These are phyloP conservation scores for Sceloporus undulatus DNA, from an alignment of 2,113 vertebrate genomes.

Conservation along the genomic window DNA sequence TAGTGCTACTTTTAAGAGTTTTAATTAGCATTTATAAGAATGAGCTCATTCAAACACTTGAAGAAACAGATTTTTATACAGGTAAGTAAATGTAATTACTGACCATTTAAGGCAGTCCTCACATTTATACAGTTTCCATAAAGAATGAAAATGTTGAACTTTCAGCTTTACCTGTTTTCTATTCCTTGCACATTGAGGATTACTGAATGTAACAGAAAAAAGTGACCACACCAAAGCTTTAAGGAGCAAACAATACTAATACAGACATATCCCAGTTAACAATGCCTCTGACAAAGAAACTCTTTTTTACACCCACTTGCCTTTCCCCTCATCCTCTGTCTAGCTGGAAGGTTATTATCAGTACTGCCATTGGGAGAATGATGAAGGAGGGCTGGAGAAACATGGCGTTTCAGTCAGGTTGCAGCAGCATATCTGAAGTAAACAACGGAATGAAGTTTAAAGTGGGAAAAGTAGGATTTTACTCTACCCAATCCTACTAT, in stretches of 20 bases:
- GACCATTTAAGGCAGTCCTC: neutral
- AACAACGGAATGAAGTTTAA: too few relatives aligned
- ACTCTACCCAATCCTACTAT: too few relatives aligned
- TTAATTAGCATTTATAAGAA: neutral
- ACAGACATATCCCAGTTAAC: neutral
- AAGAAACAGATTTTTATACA: neutral
- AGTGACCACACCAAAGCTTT: neutral
- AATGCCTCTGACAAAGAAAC: too few relatives aligned
- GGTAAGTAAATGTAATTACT: neutral
- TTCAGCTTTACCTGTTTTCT: neutral
- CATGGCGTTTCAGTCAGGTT: too few relatives aligned
- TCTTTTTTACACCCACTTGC: too few relatives aligned
- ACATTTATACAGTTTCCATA: neutral
- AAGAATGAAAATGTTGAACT: neutral
- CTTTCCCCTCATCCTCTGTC: too few relatives aligned
- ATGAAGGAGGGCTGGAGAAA: too few relatives aligned
- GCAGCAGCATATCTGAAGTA: too few relatives aligned
- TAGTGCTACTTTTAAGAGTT: neutral
- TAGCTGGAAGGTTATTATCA: too few relatives aligned
- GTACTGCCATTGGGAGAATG: too few relatives aligned
- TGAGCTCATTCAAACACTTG: neutral
- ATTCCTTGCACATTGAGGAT: neutral
- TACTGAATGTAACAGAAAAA: neutral
- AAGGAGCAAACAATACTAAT: neutral
- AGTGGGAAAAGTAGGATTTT: too few relatives aligned